Percentiles rank a stretch among this genome's conserved stretches.
These are phyloP conservation scores for Acipenser transmontanus DNA, from an alignment of 2,797 vertebrate genomes.

Conservation along the genomic window DNA sequence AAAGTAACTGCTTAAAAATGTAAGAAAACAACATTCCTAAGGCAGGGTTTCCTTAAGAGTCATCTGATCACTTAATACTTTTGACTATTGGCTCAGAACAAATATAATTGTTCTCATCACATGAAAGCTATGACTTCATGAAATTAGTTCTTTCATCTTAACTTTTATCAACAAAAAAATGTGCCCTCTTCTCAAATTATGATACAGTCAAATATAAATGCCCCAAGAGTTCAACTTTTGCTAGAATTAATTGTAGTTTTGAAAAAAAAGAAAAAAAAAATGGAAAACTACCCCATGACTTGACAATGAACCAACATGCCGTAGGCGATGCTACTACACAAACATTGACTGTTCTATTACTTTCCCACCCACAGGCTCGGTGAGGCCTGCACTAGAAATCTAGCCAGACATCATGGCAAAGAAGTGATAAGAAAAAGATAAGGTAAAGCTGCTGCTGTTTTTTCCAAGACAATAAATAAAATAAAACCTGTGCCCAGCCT, in stretches of 20 bases:
- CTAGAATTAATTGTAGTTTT: slow-evolving; percentile 11
- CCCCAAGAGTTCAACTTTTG: slow-evolving; percentile 27
- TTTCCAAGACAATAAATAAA: slow-evolving; percentile 33
- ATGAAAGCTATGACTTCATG: slow-evolving; percentile 50
- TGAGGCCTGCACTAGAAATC: slow-evolving; percentile 28
- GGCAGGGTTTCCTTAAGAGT: slow-evolving; percentile 30
- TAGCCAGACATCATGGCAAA: slow-evolving; percentile 29
- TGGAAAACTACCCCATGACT: slow-evolving; percentile 38
- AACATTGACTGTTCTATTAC: slow-evolving; percentile 56
- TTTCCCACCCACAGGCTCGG: slow-evolving; percentile 32
- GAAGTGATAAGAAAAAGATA: slow-evolving; percentile 21
- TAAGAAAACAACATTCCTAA: slow-evolving; percentile 41
- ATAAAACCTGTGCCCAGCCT: slow-evolving; percentile 25
- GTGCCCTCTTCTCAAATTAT: slow-evolving; percentile 3
- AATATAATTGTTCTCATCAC: slow-evolving; percentile 55
- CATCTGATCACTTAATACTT: slow-evolving; percentile 35
- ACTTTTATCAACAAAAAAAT: slow-evolving; percentile 15
- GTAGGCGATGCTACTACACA: slow-evolving; percentile 57
- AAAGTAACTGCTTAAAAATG: slow-evolving; percentile 36
- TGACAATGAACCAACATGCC: slow-evolving; percentile 47
- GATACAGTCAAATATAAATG: neutral
- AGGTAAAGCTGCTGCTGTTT: slow-evolving; percentile 32
- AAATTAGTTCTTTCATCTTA: slow-evolving; percentile 39
- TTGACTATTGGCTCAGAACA: slow-evolving; percentile 37
- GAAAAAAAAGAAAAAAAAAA: slow-evolving; percentile 23